Evolutionary conservation across 2,113 vertebrate species (phyloP).

Genomic region (Himantopus leucocephalus): DNA sequence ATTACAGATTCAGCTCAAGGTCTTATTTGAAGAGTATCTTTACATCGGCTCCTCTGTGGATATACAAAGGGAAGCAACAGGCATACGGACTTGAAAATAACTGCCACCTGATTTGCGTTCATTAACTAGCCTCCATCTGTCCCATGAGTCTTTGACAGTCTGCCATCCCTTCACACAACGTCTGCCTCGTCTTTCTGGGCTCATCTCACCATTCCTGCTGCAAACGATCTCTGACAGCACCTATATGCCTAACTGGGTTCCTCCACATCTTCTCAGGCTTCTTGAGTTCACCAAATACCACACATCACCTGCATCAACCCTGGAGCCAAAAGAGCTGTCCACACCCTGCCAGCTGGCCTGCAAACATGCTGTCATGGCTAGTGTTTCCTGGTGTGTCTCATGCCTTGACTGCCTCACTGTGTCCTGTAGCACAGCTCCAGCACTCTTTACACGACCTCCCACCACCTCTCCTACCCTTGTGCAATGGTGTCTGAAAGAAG

Average conservation of each 20-base stretch:
- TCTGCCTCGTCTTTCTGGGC: neutral
- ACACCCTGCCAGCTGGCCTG: neutral
- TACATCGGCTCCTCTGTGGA: neutral
- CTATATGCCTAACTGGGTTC: neutral
- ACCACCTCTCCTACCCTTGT: neutral
- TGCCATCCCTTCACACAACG: rapidly evolving
- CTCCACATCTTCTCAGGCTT: neutral
- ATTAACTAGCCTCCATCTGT: neutral
- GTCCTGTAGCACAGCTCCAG: neutral
- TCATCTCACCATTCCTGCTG: neutral
- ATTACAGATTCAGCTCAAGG: neutral
- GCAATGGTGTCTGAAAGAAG: neutral
- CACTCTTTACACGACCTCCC: neutral
- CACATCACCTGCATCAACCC: neutral
- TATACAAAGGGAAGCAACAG: neutral
- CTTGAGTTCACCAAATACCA: neutral
- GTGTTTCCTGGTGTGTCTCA: rapidly evolving
- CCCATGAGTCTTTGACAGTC: neutral
- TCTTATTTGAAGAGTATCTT: neutral
- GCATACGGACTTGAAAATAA: neutral
- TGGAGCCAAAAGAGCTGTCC: neutral
- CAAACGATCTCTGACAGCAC: neutral
- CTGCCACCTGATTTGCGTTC: neutral
- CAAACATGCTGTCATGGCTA: rapidly evolving
- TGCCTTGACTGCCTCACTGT: neutral